Evolutionary conservation across 2,888 invertebrate species (phyloP), one percentile per base, ranked within the genome.

Genomic region (Hirtodrosophila alboralis): DNA sequence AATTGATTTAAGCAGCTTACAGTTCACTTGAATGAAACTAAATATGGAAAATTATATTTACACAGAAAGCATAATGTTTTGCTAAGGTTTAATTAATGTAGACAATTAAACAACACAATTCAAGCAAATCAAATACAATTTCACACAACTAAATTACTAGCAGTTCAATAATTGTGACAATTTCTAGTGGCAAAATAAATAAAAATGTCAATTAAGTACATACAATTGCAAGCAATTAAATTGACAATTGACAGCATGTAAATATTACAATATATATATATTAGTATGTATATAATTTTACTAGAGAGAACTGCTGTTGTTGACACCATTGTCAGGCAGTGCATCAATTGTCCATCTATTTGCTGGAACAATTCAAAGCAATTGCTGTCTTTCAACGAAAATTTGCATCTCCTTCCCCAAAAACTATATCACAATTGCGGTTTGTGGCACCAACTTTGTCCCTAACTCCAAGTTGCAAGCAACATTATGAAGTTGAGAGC

Each of bases 301-400:
- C n/a, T n/a, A n/a, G n/a, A n/a, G 8, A 23, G 7, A 23, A 54
- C 18, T 18, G 41, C 21, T 45, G 57, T 13, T 53, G 63, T 49
- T 63, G 64, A 58, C 64, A 53, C 59, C 53, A 34, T 48, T 54
- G 66, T 60, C 47, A 30, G 48, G 36, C 40, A 43, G 40, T 52
- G 57, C 67, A 49, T 51, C 66, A 53, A 70, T 57, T 57, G 71
- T 61, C 71, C 57, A 57, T 56, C 53, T 62, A 61, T 61, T 61
- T 66, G 56, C 28, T 23, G 16, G 12, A 14, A 23, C 43, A 65
- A 65, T 45, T 38, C 43, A 52, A 63, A 68, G 63, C 53, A 51
- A 58, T 68, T 59, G 52, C 49, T 43, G 44, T 37, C 40, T 21
- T 28, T 38, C 37, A 33, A 49, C 49, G 56, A 63, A 34, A n/a